Percentiles rank a stretch among this genome's conserved stretches.
These are phyloP conservation scores for Probosciger aterrimus DNA, from an alignment of 2,113 vertebrate species.

Conservation along the genomic window DNA sequence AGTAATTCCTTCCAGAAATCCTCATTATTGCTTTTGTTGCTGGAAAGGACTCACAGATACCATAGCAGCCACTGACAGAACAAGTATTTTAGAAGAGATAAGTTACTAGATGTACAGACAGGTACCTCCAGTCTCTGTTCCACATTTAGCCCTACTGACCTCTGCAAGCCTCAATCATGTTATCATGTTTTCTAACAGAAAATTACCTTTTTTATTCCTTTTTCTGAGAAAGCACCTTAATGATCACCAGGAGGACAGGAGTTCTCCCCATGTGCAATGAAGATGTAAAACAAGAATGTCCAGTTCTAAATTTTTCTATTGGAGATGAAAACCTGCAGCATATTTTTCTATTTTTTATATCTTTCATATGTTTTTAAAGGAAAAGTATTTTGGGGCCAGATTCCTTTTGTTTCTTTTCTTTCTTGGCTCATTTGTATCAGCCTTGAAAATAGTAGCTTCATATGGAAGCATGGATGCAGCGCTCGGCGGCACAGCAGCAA, in stretches of 20 bases:
- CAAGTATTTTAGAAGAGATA: neutral
- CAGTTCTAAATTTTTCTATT: neutral
- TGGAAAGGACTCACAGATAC: neutral
- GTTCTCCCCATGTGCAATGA: neutral
- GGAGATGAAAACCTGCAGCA: neutral
- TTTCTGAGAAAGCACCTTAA: neutral
- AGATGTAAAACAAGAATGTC: neutral
- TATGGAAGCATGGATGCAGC: neutral
- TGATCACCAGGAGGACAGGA: neutral
- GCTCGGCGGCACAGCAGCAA: neutral
- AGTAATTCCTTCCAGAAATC: neutral
- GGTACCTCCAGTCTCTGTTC: neutral
- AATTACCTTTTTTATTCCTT: neutral
- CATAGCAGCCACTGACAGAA: neutral
- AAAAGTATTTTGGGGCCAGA: neutral
- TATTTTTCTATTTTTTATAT: neutral
- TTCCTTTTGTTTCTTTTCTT: constrained; percentile 8
- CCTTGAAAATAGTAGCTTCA: neutral
- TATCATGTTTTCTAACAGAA: neutral
- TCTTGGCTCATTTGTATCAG: neutral
- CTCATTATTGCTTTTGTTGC: neutral
- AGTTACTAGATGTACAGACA: neutral
- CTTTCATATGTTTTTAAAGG: neutral
- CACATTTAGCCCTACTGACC: neutral
- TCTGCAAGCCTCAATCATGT: fast-evolving